phyloP scores from a whole-genome alignment of 1,140 invertebrate species.

The Dolichoris vasculosae region DNA sequence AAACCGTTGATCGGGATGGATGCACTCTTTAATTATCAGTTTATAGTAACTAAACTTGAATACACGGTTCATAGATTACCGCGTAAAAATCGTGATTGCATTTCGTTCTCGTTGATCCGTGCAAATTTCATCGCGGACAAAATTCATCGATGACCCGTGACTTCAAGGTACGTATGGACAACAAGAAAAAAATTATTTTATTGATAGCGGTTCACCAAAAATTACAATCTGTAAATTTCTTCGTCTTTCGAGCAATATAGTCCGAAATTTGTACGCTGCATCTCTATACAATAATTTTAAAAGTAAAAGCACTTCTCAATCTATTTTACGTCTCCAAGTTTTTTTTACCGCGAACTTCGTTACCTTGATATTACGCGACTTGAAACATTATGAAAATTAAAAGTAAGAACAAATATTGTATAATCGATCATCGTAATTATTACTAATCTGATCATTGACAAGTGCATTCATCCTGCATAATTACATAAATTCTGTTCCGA shows the following conservation, averaged over 20 bases:
- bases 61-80: background rate
- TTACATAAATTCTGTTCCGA: background rate
- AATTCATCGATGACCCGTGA: background rate
- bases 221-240: no score
- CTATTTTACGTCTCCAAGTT: background rate
- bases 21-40: slow-evolving; percentile 48
- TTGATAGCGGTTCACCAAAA: background rate
- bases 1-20: slow-evolving; percentile 25
- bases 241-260: no score
- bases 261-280: no score
- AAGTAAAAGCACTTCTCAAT: slow-evolving; percentile 29
- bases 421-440: background rate
- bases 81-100: background rate
- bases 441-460: slow-evolving; percentile 44
- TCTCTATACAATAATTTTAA: slow-evolving; percentile 13
- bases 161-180: background rate
- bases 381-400: background rate
- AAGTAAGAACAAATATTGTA: background rate
- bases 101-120: background rate
- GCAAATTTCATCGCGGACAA: background rate
- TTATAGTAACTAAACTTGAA: background rate
- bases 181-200: background rate
- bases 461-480: slow-evolving; percentile 43
- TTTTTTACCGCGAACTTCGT: no score
- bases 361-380: background rate